These are phyloP conservation scores for Hippolais icterina DNA, from an alignment of 2,113 vertebrate genomes.

Conservation along the genomic window DNA sequence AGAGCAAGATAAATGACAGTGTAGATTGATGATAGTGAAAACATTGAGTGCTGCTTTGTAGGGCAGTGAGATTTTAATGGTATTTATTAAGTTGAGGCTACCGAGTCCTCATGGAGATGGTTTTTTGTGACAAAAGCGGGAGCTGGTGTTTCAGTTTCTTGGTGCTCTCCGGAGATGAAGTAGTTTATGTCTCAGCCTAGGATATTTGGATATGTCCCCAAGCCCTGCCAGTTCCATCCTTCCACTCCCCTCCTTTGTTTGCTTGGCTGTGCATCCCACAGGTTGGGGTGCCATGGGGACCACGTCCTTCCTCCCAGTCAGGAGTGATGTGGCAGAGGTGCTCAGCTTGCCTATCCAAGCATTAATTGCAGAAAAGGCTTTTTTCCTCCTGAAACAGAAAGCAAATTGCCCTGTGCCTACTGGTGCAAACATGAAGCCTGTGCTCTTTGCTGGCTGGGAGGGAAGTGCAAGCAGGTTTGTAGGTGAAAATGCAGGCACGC, in stretches of 20 bases:
- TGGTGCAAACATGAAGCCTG: not conserved
- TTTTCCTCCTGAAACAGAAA: not conserved
- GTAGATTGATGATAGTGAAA: not conserved
- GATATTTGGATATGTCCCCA: not conserved
- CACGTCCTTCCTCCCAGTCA: not conserved
- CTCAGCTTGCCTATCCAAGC: not conserved
- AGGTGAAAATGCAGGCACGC: not conserved
- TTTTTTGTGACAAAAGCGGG: not conserved
- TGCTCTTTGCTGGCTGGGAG: not conserved
- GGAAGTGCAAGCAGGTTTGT: not conserved
- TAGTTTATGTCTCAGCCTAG: not conserved
- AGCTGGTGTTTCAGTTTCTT: not conserved
- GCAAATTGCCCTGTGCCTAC: not conserved
- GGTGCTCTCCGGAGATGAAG: not conserved
- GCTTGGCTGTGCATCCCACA: constrained; percentile 27
- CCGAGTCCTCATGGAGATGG: not conserved
- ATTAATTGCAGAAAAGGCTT: not conserved
- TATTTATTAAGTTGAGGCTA: not conserved
- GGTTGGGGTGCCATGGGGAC: constrained; percentile 42
- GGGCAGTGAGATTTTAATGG: not conserved
- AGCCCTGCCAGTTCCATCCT: not conserved
- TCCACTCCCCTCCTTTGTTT: constrained; percentile 44
- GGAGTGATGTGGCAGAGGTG: not conserved
- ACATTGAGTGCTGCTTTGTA: not conserved
- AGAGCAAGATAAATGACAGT: not conserved